Conservation (phyloP, 1,140 invertebrate genomes). For the Bombyx mandarina region DNA sequence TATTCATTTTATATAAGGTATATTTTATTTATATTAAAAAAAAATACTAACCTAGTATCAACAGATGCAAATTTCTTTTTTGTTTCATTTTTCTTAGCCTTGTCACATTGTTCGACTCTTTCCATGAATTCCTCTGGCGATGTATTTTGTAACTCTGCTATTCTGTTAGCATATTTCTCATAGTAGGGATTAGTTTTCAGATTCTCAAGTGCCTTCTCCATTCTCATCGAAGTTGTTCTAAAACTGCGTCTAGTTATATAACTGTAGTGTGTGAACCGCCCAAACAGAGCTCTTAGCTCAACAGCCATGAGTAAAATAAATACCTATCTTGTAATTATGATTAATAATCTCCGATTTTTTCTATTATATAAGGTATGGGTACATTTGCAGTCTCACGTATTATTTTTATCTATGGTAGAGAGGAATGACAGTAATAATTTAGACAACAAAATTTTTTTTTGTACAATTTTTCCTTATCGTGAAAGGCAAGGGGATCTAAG, state of each 20-base stretch:
- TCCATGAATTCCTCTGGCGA: constrained; percentile 83
- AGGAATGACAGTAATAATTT: too few relatives aligned
- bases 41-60: constrained; percentile 39
- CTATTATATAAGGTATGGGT: too few relatives aligned
- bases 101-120: constrained; percentile 74
- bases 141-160: constrained; percentile 80
- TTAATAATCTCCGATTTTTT: too few relatives aligned
- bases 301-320: constrained; percentile 6
- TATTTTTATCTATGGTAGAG: too few relatives aligned
- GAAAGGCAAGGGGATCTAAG: too few relatives aligned
- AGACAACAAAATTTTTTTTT: too few relatives aligned
- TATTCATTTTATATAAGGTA: not conserved
- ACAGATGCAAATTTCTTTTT: constrained; percentile 42
- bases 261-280: constrained; percentile 12
- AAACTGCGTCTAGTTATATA: constrained; percentile 51
- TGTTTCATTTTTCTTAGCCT: constrained; percentile 54
- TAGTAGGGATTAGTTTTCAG: constrained; percentile 85
- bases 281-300: constrained; percentile 5
- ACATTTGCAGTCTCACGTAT: too few relatives aligned
- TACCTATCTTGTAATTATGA: too few relatives aligned
- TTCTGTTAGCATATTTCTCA: constrained; percentile 86
- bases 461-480: too few relatives aligned
- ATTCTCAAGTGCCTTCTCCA: constrained; percentile 75
- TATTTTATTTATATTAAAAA: not conserved
- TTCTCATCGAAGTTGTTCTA: constrained; percentile 65